Percentiles rank a stretch among this genome's conserved stretches.
These are phyloP conservation scores for Neodiprion fabricii DNA, from an alignment of 1,140 invertebrate species.

Conservation along the genomic window DNA sequence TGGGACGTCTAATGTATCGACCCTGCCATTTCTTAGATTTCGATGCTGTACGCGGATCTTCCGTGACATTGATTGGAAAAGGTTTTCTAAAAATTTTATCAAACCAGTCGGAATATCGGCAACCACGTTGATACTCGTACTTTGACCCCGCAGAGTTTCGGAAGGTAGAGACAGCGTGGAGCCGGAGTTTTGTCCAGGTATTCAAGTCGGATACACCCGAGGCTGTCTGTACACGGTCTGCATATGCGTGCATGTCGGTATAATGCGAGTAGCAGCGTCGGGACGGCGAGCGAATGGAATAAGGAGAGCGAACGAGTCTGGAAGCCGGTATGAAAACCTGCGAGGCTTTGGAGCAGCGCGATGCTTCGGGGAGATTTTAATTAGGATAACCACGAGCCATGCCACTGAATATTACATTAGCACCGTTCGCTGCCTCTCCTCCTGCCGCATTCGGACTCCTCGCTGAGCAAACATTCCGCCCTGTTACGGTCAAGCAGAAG, in stretches of 20 bases:
- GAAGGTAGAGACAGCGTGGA: too few relatives aligned
- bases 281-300: too few relatives aligned
- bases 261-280: not conserved
- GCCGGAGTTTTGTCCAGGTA: not conserved
- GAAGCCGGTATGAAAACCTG: not conserved
- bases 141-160: too few relatives aligned
- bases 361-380: conserved; percentile 41
- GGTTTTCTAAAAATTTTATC: too few relatives aligned
- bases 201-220: not conserved
- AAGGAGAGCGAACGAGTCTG: too few relatives aligned
- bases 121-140: too few relatives aligned
- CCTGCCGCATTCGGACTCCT: not conserved
- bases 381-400: conserved; percentile 41
- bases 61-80: too few relatives aligned
- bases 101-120: too few relatives aligned
- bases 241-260: not conserved
- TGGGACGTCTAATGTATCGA: too few relatives aligned
- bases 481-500: not conserved
- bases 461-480: conserved; percentile 1
- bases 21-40: too few relatives aligned
- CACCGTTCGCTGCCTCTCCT: conserved; percentile 9
- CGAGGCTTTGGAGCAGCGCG: not conserved
- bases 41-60: too few relatives aligned
- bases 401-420: conserved; percentile 41
- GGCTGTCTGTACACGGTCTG: too few relatives aligned